Conservation (phyloP, 2,888 invertebrate species). For the Drosophila maculinotata region DNA sequence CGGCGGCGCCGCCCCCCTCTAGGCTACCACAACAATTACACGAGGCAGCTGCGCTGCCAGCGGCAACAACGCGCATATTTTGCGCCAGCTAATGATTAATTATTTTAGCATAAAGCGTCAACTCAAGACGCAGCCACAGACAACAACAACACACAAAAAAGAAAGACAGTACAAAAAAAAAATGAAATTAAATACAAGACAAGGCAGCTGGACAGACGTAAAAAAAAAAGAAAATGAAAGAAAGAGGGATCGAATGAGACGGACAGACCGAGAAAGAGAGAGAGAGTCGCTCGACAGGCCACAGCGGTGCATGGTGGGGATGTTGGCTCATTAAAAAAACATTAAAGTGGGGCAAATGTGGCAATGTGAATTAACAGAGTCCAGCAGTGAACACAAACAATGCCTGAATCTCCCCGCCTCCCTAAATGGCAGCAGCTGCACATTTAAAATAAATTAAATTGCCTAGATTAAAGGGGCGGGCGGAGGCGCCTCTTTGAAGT, state of each 20-base stretch:
- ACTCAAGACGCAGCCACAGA: conserved; percentile 67
- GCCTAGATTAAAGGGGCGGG: conserved; percentile 35
- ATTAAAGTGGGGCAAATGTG: conserved; percentile 72
- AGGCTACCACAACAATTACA: conserved; percentile 73
- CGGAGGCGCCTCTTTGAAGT: conserved; percentile 32
- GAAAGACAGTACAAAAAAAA: conserved; percentile 1
- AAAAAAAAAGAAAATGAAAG: background rate
- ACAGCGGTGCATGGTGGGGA: conserved; percentile 38
- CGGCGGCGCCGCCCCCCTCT: background rate
- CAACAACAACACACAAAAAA: conserved; percentile 19
- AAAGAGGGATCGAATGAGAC: background rate
- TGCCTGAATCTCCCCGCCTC: background rate
- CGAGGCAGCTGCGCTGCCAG: conserved; percentile 61
- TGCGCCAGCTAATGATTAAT: conserved; percentile 78
- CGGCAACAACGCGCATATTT: conserved; percentile 70
- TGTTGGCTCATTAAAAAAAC: conserved; percentile 75
- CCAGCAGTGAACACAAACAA: conserved; percentile 11
- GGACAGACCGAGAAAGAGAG: conserved; percentile 7
- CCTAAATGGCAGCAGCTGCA: conserved; percentile 25
- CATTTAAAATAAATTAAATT: conserved; percentile 62
- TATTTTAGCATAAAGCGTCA: conserved; percentile 81
- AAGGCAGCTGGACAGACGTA: conserved; percentile 45
- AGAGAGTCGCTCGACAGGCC: conserved; percentile 43
- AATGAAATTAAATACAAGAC: conserved; percentile 73
- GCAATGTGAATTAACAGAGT: conserved; percentile 61